Conservation (phyloP, 2,113 vertebrate genomes). For the Sorex fumeus region DNA sequence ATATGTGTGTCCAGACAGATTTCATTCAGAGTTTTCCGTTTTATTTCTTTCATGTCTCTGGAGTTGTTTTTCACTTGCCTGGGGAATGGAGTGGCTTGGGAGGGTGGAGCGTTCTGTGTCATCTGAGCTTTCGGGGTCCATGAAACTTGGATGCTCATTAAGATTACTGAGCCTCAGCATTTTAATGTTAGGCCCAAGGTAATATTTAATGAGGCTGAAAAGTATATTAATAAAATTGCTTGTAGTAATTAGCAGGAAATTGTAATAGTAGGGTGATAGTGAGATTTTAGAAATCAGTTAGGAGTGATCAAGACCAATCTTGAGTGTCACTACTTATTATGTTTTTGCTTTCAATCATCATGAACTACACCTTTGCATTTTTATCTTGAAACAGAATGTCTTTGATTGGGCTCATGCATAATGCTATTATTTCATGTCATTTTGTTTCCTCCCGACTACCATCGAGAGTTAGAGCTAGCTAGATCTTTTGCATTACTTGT, state of each 20-base stretch:
- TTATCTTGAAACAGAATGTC: constrained; percentile 39
- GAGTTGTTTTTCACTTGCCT: constrained; percentile 48
- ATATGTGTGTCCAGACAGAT: not conserved
- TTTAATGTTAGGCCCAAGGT: constrained; percentile 89
- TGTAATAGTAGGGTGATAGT: constrained; percentile 76
- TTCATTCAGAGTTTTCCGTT: constrained; percentile 24
- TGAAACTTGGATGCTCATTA: constrained; percentile 84
- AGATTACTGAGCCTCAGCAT: constrained; percentile 86
- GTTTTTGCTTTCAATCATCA: constrained; percentile 72
- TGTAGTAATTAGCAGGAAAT: constrained; percentile 88
- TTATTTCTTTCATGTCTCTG: constrained; percentile 60
- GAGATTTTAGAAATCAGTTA: constrained; percentile 78
- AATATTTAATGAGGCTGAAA: constrained; percentile 89
- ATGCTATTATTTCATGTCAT: constrained; percentile 55
- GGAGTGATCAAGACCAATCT: constrained; percentile 70
- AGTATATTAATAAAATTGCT: constrained; percentile 90
- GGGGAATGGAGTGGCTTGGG: constrained; percentile 25
- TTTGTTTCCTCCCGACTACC: constrained; percentile 28
- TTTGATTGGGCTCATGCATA: constrained; percentile 63
- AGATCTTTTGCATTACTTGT: constrained; percentile 29
- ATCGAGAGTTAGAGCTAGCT: constrained; percentile 14
- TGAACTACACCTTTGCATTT: constrained; percentile 47
- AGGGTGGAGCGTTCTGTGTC: constrained; percentile 46
- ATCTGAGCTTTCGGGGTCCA: constrained; percentile 71
- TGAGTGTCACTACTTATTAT: constrained; percentile 57